phyloP scores from a whole-genome alignment of 53 echinoderm and acorn worm genomes.

The Pentamera pediparva region DNA sequence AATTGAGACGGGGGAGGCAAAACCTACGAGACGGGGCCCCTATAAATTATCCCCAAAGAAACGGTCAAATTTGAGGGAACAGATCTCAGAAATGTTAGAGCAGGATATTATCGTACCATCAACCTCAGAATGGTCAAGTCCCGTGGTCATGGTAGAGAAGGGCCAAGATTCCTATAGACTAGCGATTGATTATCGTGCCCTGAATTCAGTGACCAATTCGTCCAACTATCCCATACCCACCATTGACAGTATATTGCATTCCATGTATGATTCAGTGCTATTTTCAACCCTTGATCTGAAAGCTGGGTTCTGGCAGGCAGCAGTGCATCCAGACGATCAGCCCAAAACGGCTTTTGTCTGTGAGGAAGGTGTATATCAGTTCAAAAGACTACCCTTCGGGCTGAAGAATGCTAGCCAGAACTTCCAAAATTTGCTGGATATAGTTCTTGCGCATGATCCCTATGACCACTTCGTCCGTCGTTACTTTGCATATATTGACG shows the following conservation, averaged over 20 bases:
- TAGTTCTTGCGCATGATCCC: background rate
- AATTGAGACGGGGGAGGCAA: background rate
- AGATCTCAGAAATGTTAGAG: background rate
- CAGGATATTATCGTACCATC: background rate
- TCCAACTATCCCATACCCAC: background rate
- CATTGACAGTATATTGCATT: background rate
- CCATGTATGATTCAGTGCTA: conserved; percentile 7
- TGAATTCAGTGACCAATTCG: background rate
- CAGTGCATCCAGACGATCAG: background rate
- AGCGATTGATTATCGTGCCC: background rate
- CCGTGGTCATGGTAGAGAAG: background rate
- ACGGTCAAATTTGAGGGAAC: background rate
- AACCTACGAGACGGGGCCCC: background rate
- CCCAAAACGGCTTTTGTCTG: conserved; percentile 13
- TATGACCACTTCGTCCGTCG: background rate
- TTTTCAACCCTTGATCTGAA: conserved; percentile 25
- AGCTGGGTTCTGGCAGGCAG: conserved; percentile 23
- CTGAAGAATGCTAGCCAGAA: background rate
- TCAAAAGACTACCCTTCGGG: conserved; percentile 7
- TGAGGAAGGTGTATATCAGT: conserved; percentile 6
- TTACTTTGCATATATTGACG: conserved; percentile 6
- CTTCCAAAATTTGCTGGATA: background rate
- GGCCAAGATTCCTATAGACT: background rate
- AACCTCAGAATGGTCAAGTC: background rate
- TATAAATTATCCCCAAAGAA: background rate